These are phyloP conservation scores for Gila orcuttii DNA, from an alignment of 2,113 vertebrate genomes.

Conservation along the genomic window DNA sequence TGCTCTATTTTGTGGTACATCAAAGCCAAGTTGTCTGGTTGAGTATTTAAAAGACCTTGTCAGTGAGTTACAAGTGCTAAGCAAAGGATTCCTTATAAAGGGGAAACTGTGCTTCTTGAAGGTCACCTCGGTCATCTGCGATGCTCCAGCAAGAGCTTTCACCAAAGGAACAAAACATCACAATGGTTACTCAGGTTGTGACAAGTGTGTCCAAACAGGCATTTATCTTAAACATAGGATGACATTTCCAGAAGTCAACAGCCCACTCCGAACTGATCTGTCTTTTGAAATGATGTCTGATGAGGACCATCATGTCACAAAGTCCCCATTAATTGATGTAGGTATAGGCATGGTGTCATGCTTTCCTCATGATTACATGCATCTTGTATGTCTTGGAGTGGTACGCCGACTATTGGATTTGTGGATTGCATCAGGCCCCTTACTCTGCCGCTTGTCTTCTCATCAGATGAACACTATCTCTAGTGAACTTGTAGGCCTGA, in stretches of 20 bases:
- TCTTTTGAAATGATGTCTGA: not conserved
- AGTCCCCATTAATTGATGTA: slow-evolving; percentile 15
- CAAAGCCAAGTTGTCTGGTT: not conserved
- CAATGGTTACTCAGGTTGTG: not conserved
- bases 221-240: not conserved
- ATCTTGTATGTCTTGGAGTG: not conserved
- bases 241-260: slow-evolving; percentile 4
- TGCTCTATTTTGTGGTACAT: not conserved
- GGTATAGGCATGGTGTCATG: slow-evolving; percentile 23
- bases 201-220: not conserved
- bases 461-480: not conserved
- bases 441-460: not conserved
- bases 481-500: no score
- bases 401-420: no score
- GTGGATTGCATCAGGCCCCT: no score
- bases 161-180: not conserved
- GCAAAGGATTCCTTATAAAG: not conserved
- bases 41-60: not conserved
- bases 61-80: not conserved
- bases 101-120: not conserved
- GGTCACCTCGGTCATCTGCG: not conserved
- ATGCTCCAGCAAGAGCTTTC: not conserved
- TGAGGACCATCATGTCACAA: slow-evolving; percentile 17
- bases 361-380: slow-evolving; percentile 32
- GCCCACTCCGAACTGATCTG: not conserved